Evolutionary conservation across 2,888 invertebrate species (phyloP), one percentile per base, ranked within the genome.

Genomic region (Conchocele bisecta): DNA sequence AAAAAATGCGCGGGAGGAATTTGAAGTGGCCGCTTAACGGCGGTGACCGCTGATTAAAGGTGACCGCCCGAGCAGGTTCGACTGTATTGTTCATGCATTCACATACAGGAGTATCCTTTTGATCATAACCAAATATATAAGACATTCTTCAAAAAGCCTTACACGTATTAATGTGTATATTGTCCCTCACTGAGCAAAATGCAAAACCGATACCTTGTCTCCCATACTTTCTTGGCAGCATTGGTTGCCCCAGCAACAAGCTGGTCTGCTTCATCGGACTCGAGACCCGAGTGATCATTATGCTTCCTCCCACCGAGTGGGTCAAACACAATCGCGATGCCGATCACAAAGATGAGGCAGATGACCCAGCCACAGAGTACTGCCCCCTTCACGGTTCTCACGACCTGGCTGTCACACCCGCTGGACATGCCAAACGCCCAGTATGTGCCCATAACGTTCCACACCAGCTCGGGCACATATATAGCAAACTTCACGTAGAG

Each of bases 291-390:
- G 20, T 59, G 33, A 35, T 95, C 95, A 95, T 60, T 58, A 48
- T 75, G 67, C 11, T 61, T 41, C 17, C 66, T 41, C 7, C 93
- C 92, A 4, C 96, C 96, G 75, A 96, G 91, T 0, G 96, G 96
- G 89, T 96, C 96, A 90, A 96, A 96, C 50, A 96, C 94, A 91
- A 96, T 92, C 46, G 95, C 94, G 48, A 96, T 92, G 0, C 95
- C 95, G 83, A 96, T 93, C 28, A 96, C 92, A 17, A 85, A 83
- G 13, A 95, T 92, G 1, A 94, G 94, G 60, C 96, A 93, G 56
- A 96, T 93, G 22, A 95, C 93, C 96, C 96, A 97, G 87, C 96
- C 95, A 90, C 95, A 95, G 53, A 96, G 92, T 0, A 96, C 95
- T 82, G 96, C 93, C 72, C 94, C 95, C 94, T 86, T 85, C 13